phyloP scores from a whole-genome alignment of 2,888 invertebrate genomes.

The Microchrysa polita region DNA sequence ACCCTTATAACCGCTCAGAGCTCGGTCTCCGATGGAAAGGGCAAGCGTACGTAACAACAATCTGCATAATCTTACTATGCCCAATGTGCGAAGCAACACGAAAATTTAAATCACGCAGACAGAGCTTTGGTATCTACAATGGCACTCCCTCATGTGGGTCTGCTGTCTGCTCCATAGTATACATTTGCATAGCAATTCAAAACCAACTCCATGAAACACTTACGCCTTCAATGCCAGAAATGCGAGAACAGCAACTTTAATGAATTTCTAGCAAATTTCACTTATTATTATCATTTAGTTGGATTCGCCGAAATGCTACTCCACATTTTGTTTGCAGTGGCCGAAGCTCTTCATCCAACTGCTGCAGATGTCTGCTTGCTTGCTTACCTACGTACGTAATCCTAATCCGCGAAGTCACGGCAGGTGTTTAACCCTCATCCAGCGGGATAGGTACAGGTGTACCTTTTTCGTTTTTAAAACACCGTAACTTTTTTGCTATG shows the following conservation, averaged over 20 bases:
- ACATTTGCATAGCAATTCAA: background rate
- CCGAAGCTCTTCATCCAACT: too few species aligned
- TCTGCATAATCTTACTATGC: constrained; percentile 39
- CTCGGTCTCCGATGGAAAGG: background rate
- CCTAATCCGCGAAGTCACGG: background rate
- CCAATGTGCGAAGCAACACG: constrained; percentile 37
- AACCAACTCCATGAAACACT: constrained; percentile 4
- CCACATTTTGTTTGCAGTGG: too few species aligned
- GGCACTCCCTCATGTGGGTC: background rate
- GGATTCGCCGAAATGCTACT: background rate
- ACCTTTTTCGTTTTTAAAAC: too few species aligned
- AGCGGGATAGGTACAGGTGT: too few species aligned
- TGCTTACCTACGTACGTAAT: too few species aligned
- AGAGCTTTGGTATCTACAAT: background rate
- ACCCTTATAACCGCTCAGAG: too few species aligned
- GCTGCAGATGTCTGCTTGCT: too few species aligned
- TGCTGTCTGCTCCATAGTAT: background rate
- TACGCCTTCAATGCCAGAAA: constrained; percentile 18
- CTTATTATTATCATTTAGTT: constrained; percentile 49
- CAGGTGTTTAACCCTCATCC: constrained; percentile 41
- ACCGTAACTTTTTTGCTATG: too few species aligned
- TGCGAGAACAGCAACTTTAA: constrained; percentile 47
- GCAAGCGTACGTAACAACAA: constrained; percentile 13
- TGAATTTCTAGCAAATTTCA: constrained; percentile 50
- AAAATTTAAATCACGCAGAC: constrained; percentile 34